Conservation (phyloP, 1,140 invertebrate species). For the Temnothorax longispinosus region DNA sequence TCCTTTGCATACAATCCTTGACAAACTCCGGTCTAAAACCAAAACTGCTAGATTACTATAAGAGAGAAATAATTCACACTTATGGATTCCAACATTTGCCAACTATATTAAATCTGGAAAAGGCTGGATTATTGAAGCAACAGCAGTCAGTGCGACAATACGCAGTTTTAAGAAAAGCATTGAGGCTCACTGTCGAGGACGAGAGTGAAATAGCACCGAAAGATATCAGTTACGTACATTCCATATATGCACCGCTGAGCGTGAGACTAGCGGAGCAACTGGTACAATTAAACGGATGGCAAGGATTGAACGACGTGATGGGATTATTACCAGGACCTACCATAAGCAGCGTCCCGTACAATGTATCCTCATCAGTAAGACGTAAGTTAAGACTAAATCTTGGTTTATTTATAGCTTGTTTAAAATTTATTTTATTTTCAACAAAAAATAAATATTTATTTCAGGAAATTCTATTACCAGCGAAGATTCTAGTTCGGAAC, state of each 20-base stretch:
- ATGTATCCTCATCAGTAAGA: slow-evolving; percentile 84
- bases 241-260: slow-evolving; percentile 97
- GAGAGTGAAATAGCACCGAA: slow-evolving; percentile 93
- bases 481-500: slow-evolving; percentile 89
- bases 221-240: slow-evolving; percentile 97
- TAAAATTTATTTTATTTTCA: background rate
- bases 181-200: slow-evolving; percentile 95
- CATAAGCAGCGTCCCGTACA: slow-evolving; percentile 76
- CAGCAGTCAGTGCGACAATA: slow-evolving; percentile 91
- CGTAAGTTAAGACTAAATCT: slow-evolving; percentile 77
- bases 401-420: slow-evolving; percentile 3
- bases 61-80: slow-evolving; percentile 94
- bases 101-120: slow-evolving; percentile 95
- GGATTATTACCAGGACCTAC: slow-evolving; percentile 89
- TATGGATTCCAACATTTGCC: slow-evolving; percentile 96
- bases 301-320: slow-evolving; percentile 89
- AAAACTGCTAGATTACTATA: slow-evolving; percentile 96
- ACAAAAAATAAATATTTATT: slow-evolving; percentile 55
- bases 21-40: slow-evolving; percentile 96
- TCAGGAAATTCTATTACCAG: slow-evolving; percentile 88
- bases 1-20: slow-evolving; percentile 96
- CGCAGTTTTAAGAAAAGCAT: slow-evolving; percentile 90
- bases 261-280: slow-evolving; percentile 94
- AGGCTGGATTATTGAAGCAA: slow-evolving; percentile 92
- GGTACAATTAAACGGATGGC: slow-evolving; percentile 94